These are phyloP conservation scores for Ditylenchus dipsaci DNA, from an alignment of 1,140 invertebrate species.

Conservation along the genomic window DNA sequence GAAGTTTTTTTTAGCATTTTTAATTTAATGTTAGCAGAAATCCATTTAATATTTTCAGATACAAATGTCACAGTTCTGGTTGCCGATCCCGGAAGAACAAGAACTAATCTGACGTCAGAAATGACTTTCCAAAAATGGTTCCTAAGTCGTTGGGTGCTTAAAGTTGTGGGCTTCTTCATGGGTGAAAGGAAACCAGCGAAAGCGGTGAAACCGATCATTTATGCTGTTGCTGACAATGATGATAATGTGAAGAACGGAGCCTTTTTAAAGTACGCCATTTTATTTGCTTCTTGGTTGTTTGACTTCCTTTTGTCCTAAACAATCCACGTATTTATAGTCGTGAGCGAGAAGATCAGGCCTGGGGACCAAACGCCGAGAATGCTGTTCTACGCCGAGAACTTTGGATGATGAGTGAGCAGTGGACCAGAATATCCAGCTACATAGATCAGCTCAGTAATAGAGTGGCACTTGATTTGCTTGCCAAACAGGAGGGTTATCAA, in stretches of 20 bases:
- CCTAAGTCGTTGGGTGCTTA: slow-evolving; percentile 47
- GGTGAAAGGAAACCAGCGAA: slow-evolving; percentile 38
- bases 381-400: slow-evolving; percentile 31
- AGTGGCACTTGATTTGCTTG: slow-evolving; percentile 2
- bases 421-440: slow-evolving; percentile 34
- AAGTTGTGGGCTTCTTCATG: slow-evolving; percentile 43
- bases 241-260: slow-evolving; percentile 32
- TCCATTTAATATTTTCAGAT: slow-evolving; percentile 17
- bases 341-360: slow-evolving; percentile 28
- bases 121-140: slow-evolving; percentile 49
- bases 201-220: slow-evolving; percentile 47
- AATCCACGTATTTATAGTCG: slow-evolving; percentile 20
- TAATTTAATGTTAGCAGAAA: no score
- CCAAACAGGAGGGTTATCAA: not conserved
- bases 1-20: slow-evolving; percentile 19
- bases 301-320: not conserved
- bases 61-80: slow-evolving; percentile 49
- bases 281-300: not conserved
- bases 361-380: slow-evolving; percentile 41
- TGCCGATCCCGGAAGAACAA: slow-evolving; percentile 53
- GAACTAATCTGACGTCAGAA: slow-evolving; percentile 41
- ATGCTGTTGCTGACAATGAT: slow-evolving; percentile 48
- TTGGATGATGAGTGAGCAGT: slow-evolving; percentile 46
- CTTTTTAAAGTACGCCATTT: slow-evolving; percentile 44
- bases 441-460: slow-evolving; percentile 6